Conservation (phyloP, 2,888 invertebrate species). For the Caenorhabditis sp. region DNA sequence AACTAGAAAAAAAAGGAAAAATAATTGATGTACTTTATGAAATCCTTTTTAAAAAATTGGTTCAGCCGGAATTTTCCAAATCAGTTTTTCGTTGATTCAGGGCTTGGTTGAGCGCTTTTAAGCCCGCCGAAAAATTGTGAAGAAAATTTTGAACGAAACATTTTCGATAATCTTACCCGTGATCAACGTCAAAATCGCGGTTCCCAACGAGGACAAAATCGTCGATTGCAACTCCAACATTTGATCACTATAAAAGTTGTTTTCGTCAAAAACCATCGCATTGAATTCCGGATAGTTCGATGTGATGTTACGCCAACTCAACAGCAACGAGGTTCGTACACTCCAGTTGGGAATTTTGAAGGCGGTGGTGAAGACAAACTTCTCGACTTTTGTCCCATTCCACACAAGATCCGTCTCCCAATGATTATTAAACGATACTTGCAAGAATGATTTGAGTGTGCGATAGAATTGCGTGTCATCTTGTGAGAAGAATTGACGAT, state of each 20-base stretch:
- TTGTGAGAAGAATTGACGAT: conserved; percentile 66
- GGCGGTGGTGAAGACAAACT: conserved; percentile 69
- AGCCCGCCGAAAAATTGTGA: too few species aligned
- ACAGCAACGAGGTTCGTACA: conserved; percentile 61
- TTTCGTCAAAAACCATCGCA: conserved; percentile 70
- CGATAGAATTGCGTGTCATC: conserved; percentile 64
- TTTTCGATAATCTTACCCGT: conserved; percentile 21
- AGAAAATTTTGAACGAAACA: too few species aligned
- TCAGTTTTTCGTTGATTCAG: too few species aligned
- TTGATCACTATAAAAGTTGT: conserved; percentile 70
- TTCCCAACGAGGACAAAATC: conserved; percentile 67
- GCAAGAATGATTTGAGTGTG: conserved; percentile 63
- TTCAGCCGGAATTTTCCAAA: too few species aligned
- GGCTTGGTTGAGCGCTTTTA: too few species aligned
- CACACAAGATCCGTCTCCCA: conserved; percentile 66
- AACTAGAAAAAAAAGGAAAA: conserved; percentile 47
- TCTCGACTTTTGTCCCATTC: conserved; percentile 64
- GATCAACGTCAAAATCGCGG: conserved; percentile 66
- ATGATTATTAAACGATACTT: conserved; percentile 68
- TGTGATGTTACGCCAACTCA: conserved; percentile 69
- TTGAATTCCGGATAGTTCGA: conserved; percentile 66
- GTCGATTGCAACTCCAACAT: conserved; percentile 66
- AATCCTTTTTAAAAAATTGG: too few species aligned
- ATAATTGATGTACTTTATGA: too few species aligned
- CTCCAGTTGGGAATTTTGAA: conserved; percentile 65